Conservation (phyloP, 2,797 vertebrate genomes). For the Salmo trutta region DNA sequence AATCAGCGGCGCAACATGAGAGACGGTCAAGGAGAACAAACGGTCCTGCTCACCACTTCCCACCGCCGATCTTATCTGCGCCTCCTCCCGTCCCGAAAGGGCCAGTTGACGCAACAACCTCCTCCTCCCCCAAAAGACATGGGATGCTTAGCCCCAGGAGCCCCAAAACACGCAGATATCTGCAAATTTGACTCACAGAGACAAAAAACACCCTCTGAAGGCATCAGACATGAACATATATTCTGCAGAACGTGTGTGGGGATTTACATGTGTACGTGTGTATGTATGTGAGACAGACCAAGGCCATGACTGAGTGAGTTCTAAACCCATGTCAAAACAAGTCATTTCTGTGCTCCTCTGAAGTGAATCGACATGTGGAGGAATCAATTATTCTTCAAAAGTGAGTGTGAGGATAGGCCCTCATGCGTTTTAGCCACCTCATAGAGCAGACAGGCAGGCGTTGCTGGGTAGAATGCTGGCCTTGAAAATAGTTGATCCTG, state of each 20-base stretch:
- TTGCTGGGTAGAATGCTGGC: not conserved
- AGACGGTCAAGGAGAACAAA: constrained; percentile 81
- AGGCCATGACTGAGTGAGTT: constrained; percentile 10
- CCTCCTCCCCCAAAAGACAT: constrained; percentile 63
- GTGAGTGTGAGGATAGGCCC: constrained; percentile 47
- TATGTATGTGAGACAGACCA: constrained; percentile 37
- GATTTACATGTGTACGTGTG: constrained; percentile 25
- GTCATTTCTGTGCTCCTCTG: constrained; percentile 64
- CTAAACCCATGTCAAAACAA: constrained; percentile 62
- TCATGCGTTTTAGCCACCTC: constrained; percentile 57
- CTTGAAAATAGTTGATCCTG: not conserved
- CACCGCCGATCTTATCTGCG: constrained; percentile 76
- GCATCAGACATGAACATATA: constrained; percentile 70
- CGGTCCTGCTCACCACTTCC: constrained; percentile 71
- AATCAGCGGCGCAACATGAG: constrained; percentile 82
- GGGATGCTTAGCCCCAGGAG: constrained; percentile 70
- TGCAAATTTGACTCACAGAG: constrained; percentile 78
- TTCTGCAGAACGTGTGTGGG: constrained; percentile 63
- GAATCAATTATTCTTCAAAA: constrained; percentile 64
- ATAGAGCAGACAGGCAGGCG: constrained; percentile 1
- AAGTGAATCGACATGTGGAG: constrained; percentile 67
- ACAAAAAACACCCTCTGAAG: constrained; percentile 72
- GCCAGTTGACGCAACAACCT: constrained; percentile 63
- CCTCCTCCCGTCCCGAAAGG: constrained; percentile 70
- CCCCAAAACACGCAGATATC: constrained; percentile 75